A percentile compares a stretch with the other conserved stretches of the same genome.
phyloP scores from a whole-genome alignment of 2,113 vertebrate genomes.

The Neotragus pygmaeus region DNA sequence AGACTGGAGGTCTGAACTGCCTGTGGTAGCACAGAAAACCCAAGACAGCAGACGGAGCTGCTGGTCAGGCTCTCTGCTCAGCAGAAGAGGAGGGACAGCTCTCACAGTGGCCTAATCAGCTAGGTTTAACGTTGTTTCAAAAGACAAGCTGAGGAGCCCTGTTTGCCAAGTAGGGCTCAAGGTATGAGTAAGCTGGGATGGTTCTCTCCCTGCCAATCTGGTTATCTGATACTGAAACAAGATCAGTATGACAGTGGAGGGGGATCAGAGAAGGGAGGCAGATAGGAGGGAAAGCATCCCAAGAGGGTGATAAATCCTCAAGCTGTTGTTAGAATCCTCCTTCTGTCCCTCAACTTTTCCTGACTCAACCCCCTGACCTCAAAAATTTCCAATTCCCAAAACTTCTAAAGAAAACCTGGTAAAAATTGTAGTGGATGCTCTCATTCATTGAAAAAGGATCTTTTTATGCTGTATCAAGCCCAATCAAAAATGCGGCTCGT shows the following conservation, averaged over 20 bases:
- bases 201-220: not conserved
- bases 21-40: not conserved
- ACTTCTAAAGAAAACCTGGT: not conserved
- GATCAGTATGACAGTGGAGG: not conserved
- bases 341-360: not conserved
- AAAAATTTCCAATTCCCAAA: slow-evolving; percentile 1
- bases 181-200: not conserved
- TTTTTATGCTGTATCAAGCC: not conserved
- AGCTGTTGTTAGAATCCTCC: not conserved
- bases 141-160: not conserved
- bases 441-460: not conserved
- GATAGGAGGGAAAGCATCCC: not conserved
- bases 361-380: not conserved
- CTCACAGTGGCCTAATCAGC: not conserved
- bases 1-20: not conserved
- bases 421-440: not conserved
- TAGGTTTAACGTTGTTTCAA: not conserved
- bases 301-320: not conserved
- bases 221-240: not conserved
- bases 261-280: not conserved
- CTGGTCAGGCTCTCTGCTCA: not conserved
- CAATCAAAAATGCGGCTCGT: not conserved
- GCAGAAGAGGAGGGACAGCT: not conserved
- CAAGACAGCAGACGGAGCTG: not conserved
- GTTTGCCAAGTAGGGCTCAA: not conserved